phyloP scores from a whole-genome alignment of 2,113 vertebrate genomes.

The Entelurus aequoreus region DNA sequence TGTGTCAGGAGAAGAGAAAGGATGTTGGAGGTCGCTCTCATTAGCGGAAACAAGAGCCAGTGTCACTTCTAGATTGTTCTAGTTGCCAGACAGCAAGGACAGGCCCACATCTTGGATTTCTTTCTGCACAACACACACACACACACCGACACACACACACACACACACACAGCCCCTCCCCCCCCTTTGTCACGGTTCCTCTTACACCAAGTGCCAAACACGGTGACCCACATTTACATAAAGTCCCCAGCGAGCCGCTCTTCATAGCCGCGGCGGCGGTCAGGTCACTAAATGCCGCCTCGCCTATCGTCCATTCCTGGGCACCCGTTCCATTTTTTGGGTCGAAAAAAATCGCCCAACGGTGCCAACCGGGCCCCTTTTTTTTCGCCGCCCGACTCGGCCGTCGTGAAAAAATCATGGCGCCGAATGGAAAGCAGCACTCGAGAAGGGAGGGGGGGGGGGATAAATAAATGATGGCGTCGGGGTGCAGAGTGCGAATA shows the following conservation, averaged over 20 bases:
- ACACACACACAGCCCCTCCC: background rate
- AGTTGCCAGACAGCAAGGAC: slow-evolving; percentile 22
- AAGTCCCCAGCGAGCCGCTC: slow-evolving; percentile 30
- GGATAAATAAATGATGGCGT: slow-evolving; percentile 70
- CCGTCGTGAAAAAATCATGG: slow-evolving; percentile 43
- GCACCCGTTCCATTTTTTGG: slow-evolving; percentile 18
- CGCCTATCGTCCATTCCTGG: background rate
- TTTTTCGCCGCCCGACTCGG: too few species aligned
- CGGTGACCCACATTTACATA: slow-evolving; percentile 66
- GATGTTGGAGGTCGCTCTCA: slow-evolving; percentile 32
- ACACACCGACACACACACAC: too few species aligned
- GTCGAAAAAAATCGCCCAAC: slow-evolving; percentile 34
- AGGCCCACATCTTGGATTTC: slow-evolving; percentile 19
- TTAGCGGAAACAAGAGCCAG: slow-evolving; percentile 28
- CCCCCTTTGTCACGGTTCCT: slow-evolving; percentile 20
- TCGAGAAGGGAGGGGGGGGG: slow-evolving; percentile 14
- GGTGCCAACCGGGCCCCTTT: slow-evolving; percentile 45
- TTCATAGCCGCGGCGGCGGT: slow-evolving; percentile 26
- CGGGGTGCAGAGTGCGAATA: slow-evolving; percentile 42
- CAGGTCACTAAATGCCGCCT: slow-evolving; percentile 24
- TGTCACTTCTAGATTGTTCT: slow-evolving; percentile 34
- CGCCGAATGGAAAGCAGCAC: slow-evolving; percentile 37
- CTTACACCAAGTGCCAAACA: slow-evolving; percentile 35
- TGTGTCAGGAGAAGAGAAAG: slow-evolving; percentile 6
- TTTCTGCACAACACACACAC: slow-evolving; percentile 12